Evolutionary conservation across 2,888 invertebrate genomes (phyloP), one percentile per base, ranked within the genome.

Genomic region (Temnothorax ravouxi): DNA sequence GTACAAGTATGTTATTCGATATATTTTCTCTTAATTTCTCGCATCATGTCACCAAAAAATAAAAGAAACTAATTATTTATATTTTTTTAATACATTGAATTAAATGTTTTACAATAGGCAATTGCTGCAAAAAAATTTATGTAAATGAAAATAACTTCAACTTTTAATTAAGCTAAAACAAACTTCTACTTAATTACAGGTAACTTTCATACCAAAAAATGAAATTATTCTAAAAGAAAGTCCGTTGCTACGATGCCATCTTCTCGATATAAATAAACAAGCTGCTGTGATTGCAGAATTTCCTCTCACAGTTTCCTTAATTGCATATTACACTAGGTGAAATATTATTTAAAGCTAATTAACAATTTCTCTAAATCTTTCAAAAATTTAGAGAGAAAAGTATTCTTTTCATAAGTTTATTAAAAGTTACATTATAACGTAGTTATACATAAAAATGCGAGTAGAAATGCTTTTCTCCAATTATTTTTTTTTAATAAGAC

Each of bases 301-400:
- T 83, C 93, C 93, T 29, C 76, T 94, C 6, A 90, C 89, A 2
- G 85, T 94, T 18, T 92, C 94, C 4, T 80, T 94, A 18, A 64
- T 83, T 5, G 84, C 93, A 13, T 91, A 91, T 74, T 89, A 90
- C 41, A 67, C 87, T 18, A 92, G 84, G 95, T 93, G 6, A 90
- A 86, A 15, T 52, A 52, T 81, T 62, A 54, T 29, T 62, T 38
- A 11, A 56, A 41, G 11, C 21, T 34, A n/a, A 82, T 66, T 62
- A 62, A 81, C 3, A 38, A 29, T 74, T 44, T 3, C 9, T 62
- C n/a, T 13, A 66, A 83, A 62, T 44, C 38, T 38, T 38, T 1
- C 6, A 5, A 62, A 11, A 38, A 62, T 62, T 50, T 29, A 29
- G 13, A 64, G 34, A 75, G 8, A 18, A 9, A 62, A 38, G 15